phyloP scores from a whole-genome alignment of 2,888 invertebrate genomes.

The Polyommatus icarus region DNA sequence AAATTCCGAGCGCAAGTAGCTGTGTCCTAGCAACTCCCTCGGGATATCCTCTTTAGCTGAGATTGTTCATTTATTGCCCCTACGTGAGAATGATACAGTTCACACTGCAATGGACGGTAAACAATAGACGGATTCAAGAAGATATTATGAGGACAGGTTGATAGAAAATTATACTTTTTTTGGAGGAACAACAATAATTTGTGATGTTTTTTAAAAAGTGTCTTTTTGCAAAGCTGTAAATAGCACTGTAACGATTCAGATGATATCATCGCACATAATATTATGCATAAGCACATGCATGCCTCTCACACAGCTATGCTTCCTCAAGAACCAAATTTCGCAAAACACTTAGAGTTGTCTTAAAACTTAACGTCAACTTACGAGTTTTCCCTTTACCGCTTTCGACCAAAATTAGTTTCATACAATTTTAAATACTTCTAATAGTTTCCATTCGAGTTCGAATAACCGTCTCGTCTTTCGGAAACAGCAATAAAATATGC shows the following conservation, averaged over 20 bases:
- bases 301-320: no score
- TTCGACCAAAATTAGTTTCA: background rate
- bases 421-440: constrained; percentile 10
- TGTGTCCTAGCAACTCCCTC: constrained; percentile 31
- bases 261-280: no score
- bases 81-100: constrained; percentile 21
- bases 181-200: no score
- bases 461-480: constrained; percentile 27
- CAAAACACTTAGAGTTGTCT: background rate
- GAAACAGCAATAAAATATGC: constrained; percentile 31
- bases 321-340: no score
- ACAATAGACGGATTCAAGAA: background rate
- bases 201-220: no score
- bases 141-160: background rate
- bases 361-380: background rate
- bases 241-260: no score
- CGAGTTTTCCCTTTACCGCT: background rate
- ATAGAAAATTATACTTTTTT: no score
- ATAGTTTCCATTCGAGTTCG: constrained; percentile 9
- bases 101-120: background rate
- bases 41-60: constrained; percentile 33
- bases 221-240: no score
- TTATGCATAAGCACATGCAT: no score
- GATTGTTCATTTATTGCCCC: constrained; percentile 49
- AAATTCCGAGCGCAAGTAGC: constrained; percentile 26